Percentiles rank a stretch among this genome's conserved stretches.
Conservation (phyloP, 2,797 vertebrate genomes). For the Percopsis omiscomaycus region DNA sequence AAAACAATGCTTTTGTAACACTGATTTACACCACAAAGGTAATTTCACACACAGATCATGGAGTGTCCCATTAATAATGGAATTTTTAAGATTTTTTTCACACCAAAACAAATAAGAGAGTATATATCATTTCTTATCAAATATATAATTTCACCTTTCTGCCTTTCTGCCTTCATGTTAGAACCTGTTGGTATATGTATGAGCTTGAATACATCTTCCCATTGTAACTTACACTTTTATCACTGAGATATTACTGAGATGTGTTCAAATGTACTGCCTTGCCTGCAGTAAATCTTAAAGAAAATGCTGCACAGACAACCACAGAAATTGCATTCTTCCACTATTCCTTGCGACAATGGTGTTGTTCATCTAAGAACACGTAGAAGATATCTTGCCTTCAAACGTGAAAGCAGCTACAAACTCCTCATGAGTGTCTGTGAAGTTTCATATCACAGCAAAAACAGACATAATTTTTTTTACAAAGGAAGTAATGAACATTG, state of each 20-base stretch:
- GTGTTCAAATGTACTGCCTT: background rate
- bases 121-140: too few relatives aligned
- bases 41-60: too few relatives aligned
- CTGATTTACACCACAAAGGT: too few relatives aligned
- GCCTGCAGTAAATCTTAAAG: too few relatives aligned
- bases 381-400: background rate
- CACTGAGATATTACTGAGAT: background rate
- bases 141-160: background rate
- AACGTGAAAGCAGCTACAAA: background rate
- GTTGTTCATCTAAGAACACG: background rate
- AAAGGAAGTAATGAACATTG: constrained; percentile 1
- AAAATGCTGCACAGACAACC: background rate
- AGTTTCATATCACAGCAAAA: background rate
- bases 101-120: too few relatives aligned
- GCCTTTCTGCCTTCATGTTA: background rate
- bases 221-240: background rate
- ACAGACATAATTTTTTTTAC: constrained; percentile 6
- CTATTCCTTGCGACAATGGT: background rate
- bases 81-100: too few relatives aligned
- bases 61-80: too few relatives aligned
- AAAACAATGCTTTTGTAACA: too few relatives aligned
- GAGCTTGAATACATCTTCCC: background rate
- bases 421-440: background rate
- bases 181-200: background rate
- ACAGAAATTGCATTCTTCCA: background rate